Evolutionary conservation across 2,888 invertebrate species (phyloP).

Genomic region (Drosophila histrio): DNA sequence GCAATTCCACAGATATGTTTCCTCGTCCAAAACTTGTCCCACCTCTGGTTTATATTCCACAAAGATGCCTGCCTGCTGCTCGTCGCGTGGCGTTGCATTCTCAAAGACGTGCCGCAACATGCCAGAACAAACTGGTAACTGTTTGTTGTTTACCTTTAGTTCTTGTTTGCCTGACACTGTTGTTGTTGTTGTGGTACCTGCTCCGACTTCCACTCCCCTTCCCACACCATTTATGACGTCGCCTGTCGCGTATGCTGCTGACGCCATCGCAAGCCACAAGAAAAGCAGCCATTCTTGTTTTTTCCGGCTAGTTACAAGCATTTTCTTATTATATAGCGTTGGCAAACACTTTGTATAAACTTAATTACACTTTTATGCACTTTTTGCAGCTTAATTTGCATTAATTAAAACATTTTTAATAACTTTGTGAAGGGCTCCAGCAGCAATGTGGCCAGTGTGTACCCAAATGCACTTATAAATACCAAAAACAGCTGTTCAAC

Average conservation of each 20-base stretch:
- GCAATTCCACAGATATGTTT: conserved; percentile 88
- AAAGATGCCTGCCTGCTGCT: conserved; percentile 87
- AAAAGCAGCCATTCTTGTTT: conserved; percentile 22
- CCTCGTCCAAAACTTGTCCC: conserved; percentile 84
- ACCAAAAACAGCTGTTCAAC: conserved; percentile 58
- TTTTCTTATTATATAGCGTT: conserved; percentile 25
- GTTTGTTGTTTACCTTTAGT: conserved; percentile 12
- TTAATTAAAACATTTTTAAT: conserved; percentile 48
- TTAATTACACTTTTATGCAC: conserved; percentile 23
- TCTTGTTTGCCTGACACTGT: conserved; percentile 32
- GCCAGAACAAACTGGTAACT: conserved; percentile 76
- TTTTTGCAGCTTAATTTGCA: conserved; percentile 17
- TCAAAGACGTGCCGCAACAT: conserved; percentile 83
- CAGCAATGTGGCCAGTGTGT: conserved; percentile 15
- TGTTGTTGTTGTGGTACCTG: conserved; percentile 35
- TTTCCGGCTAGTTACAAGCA: conserved; percentile 5
- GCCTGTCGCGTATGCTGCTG: conserved; percentile 54
- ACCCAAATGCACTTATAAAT: conserved; percentile 11
- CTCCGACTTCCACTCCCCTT: conserved; percentile 10
- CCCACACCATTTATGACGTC: conserved; percentile 54
- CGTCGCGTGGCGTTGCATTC: conserved; percentile 84
- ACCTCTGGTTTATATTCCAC: conserved; percentile 84
- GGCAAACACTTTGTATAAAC: not conserved
- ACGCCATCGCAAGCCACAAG: conserved; percentile 58
- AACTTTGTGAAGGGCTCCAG: conserved; percentile 26